These are phyloP conservation scores for Umimayanthus chanpuru DNA, from an alignment of 92 coral and sea anemone species.

Conservation along the genomic window DNA sequence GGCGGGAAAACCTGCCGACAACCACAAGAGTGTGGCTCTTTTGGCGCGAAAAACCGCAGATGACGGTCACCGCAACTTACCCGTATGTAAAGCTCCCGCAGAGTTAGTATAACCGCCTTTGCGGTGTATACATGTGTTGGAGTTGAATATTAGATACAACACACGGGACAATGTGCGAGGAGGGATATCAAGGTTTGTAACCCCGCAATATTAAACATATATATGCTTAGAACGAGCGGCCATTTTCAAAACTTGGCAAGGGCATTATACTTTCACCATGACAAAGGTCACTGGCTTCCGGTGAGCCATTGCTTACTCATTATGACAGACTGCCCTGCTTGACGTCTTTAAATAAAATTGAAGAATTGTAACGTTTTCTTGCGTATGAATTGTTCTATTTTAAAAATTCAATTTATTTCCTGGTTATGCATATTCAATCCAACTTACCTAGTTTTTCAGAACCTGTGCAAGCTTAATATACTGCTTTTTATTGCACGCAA, in stretches of 20 bases:
- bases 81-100: neutral
- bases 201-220: neutral
- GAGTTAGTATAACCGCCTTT: neutral
- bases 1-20: neutral
- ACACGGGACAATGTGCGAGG: neutral
- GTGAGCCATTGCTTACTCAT: neutral
- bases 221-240: neutral
- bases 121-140: neutral
- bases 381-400: too few relatives aligned
- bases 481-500: too few relatives aligned
- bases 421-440: too few relatives aligned
- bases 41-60: slow-evolving; percentile 9
- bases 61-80: neutral
- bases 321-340: neutral
- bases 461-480: too few relatives aligned
- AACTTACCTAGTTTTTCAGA: too few relatives aligned
- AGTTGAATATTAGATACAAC: neutral
- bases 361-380: too few relatives aligned
- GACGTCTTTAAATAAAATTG: too few relatives aligned
- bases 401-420: too few relatives aligned
- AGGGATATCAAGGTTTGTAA: neutral
- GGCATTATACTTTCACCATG: neutral
- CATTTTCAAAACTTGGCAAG: neutral
- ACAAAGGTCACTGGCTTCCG: neutral
- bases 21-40: neutral